Evolutionary conservation across 1,140 invertebrate genomes (phyloP), one percentile per base, ranked within the genome.

Genomic region (Drosophila kanapiae): DNA sequence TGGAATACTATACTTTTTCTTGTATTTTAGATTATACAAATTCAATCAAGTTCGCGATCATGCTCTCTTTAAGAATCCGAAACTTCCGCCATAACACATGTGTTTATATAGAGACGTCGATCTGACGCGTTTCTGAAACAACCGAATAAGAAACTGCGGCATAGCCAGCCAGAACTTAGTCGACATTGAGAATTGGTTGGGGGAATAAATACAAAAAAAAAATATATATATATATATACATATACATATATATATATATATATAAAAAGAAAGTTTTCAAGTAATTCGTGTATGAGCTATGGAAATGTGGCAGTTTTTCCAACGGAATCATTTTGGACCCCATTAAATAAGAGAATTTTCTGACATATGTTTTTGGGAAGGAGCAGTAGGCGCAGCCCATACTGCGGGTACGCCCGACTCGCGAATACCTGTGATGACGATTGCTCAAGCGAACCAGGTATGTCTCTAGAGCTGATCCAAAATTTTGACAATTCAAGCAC

Each of bases 381-480:
- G 49, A 35, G 49, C 37, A 53, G 62, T 27, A 35, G 65, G 29
- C 65, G 65, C n/a, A 57, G 45, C 40, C 59, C 33, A 1, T 58
- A 45, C 29, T 82, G 65, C 40, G 77, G 48, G 7, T 83, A 84
- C 58, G 77, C 58, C 42, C 81, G 71, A 51, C 82, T 83, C 6
- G 45, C 71, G 40, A 64, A 53, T 37, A 80, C 47, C 54, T 75
- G 75, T 7, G 65, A 85, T 42, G 65, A 60, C 56, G 65, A 75
- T 29, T 47, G 38, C 43, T 35, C n/a, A 29, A 27, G 35, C 27
- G 57, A 63, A 51, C 35, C 77, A 83, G 81, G 81, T 83, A 83
- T 47, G 81, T 83, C 45, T 59, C 9, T 35, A 57, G 35, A 6
- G 38, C 13, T 18, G 38, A 33, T 35, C 43, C 13, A 53, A 23